These are phyloP conservation scores for Siderastrea siderea DNA, from an alignment of 92 coral and sea anemone species.

Conservation along the genomic window DNA sequence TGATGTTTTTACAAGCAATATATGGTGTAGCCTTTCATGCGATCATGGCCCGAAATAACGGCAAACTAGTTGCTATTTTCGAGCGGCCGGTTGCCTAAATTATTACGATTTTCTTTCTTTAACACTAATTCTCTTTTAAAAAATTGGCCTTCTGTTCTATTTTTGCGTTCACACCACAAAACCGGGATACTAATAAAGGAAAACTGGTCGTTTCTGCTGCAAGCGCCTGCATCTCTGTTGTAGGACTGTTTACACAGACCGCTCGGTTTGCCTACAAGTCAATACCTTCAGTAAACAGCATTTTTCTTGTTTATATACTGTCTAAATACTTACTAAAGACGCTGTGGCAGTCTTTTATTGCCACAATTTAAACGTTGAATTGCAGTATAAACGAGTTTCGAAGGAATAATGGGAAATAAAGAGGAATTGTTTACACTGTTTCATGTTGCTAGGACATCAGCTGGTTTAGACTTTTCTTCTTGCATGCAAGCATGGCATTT, in stretches of 20 bases:
- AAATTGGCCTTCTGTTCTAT: no score
- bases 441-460: conserved; percentile 3
- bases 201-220: no score
- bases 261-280: not conserved
- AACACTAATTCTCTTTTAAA: no score
- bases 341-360: not conserved
- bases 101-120: not conserved
- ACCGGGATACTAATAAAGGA: no score
- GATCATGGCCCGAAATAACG: not conserved
- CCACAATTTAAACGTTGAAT: not conserved
- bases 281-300: not conserved
- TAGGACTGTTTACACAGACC: no score
- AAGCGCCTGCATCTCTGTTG: no score
- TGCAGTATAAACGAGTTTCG: not conserved
- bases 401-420: not conserved
- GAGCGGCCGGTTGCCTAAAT: not conserved
- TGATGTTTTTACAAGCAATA: not conserved
- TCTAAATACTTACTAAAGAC: not conserved
- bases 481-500: not conserved
- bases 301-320: not conserved
- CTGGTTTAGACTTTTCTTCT: not conserved
- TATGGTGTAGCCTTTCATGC: not conserved
- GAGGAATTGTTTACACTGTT: not conserved
- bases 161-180: no score
- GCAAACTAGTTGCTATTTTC: no score